Conservation (phyloP, 2,113 vertebrate genomes). For the Formicarius rufipectus region DNA sequence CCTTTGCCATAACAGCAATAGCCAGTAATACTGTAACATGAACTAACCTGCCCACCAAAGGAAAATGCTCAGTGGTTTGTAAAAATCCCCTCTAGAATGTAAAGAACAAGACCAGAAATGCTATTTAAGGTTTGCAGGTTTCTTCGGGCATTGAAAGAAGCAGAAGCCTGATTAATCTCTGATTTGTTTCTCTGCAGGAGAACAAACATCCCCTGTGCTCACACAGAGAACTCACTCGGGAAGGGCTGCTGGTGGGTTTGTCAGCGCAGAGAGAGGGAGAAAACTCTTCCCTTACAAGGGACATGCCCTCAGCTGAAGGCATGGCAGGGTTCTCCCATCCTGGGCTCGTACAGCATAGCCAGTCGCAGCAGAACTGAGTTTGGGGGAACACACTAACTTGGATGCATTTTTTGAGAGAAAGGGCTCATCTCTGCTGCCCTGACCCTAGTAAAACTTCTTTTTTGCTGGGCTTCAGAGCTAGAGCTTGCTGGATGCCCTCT, state of each 20-base stretch:
- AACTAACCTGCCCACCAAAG: constrained; percentile 33
- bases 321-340: background rate
- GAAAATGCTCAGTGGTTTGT: constrained; percentile 10
- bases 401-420: background rate
- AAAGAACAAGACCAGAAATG: constrained; percentile 30
- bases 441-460: background rate
- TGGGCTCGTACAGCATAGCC: background rate
- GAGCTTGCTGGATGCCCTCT: background rate
- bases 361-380: background rate
- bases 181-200: background rate
- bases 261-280: background rate
- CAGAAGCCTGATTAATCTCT: constrained; percentile 21
- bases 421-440: background rate
- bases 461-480: background rate
- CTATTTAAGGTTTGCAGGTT: background rate
- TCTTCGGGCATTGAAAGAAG: constrained; percentile 5
- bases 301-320: background rate
- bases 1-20: background rate
- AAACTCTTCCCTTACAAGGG: background rate
- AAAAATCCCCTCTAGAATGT: constrained; percentile 41
- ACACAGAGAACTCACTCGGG: background rate
- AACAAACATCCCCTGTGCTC: background rate
- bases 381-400: background rate
- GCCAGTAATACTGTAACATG: background rate
- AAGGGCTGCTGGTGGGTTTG: background rate